phyloP scores from a whole-genome alignment of 2,888 invertebrate species.

The Diarsia rubi region DNA sequence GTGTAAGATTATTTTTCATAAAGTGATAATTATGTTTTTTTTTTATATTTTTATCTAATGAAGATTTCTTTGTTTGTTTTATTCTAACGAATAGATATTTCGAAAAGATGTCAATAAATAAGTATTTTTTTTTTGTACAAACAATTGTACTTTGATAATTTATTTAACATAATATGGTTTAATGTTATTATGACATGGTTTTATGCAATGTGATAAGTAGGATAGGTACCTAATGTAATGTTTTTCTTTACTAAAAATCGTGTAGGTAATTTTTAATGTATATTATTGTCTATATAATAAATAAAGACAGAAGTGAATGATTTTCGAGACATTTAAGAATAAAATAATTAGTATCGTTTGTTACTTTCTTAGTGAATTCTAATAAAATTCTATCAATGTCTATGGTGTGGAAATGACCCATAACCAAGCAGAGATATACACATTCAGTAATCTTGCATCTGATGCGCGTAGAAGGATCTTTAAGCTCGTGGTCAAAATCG shows the following conservation, averaged over 20 bases:
- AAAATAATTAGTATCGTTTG: background rate
- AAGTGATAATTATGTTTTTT: background rate
- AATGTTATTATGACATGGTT: background rate
- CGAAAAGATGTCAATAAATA: background rate
- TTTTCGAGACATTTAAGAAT: conserved; percentile 8
- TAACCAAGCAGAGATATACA: background rate
- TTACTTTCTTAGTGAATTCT: background rate
- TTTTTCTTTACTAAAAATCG: conserved; percentile 1
- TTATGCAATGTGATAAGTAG: background rate
- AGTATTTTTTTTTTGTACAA: conserved; percentile 21
- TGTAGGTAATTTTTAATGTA: background rate
- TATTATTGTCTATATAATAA: background rate
- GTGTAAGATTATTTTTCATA: conserved; percentile 21
- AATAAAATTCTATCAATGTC: background rate
- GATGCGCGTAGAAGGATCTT: background rate
- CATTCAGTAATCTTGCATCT: background rate
- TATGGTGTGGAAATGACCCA: background rate
- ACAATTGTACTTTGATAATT: background rate
- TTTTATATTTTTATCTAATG: background rate
- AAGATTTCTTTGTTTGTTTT: background rate
- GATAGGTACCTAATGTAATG: background rate
- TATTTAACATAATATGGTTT: background rate
- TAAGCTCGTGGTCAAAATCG: background rate
- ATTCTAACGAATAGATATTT: background rate
- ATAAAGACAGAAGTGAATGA: conserved; percentile 16